These are phyloP conservation scores for Drosophila mettleri DNA, from an alignment of 2,888 invertebrate genomes.

Conservation along the genomic window DNA sequence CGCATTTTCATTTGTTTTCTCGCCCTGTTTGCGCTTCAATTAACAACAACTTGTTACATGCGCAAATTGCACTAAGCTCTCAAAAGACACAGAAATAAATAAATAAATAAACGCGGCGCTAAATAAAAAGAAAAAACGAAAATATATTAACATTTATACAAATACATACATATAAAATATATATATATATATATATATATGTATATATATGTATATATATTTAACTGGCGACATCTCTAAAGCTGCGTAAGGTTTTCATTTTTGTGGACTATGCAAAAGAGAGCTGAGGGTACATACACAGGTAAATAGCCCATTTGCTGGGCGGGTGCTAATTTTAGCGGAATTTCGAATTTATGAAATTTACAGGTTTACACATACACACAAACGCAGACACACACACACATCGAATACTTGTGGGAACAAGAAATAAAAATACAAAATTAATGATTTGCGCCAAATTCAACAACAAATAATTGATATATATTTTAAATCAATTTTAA, in stretches of 20 bases:
- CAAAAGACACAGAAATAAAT: conserved; percentile 40
- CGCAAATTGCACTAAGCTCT: conserved; percentile 69
- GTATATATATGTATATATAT: neutral
- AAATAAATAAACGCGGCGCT: conserved; percentile 64
- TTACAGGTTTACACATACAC: conserved; percentile 40
- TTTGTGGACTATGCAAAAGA: conserved; percentile 25
- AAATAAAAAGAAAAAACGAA: conserved; percentile 39
- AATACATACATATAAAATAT: conserved; percentile 24
- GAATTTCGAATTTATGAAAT: conserved; percentile 63
- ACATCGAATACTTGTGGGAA: conserved; percentile 52
- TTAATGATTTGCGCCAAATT: too few species aligned
- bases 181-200: conserved; percentile 16
- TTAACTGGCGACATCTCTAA: conserved; percentile 20
- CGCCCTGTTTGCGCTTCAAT: conserved; percentile 72
- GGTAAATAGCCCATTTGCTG: conserved; percentile 49
- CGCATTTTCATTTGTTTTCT: conserved; percentile 61
- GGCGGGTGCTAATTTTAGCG: conserved; percentile 66
- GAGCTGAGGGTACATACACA: conserved; percentile 4
- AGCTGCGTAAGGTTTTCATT: conserved; percentile 67
- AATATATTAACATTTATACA: conserved; percentile 24
- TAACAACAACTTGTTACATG: conserved; percentile 81
- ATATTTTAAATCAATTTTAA: too few species aligned
- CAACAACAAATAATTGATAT: neutral
- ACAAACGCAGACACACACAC: conserved; percentile 13
- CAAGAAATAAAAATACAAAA: conserved; percentile 7